Evolutionary conservation across 2,113 vertebrate genomes (phyloP).

Genomic region (Sebastes fasciatus): DNA sequence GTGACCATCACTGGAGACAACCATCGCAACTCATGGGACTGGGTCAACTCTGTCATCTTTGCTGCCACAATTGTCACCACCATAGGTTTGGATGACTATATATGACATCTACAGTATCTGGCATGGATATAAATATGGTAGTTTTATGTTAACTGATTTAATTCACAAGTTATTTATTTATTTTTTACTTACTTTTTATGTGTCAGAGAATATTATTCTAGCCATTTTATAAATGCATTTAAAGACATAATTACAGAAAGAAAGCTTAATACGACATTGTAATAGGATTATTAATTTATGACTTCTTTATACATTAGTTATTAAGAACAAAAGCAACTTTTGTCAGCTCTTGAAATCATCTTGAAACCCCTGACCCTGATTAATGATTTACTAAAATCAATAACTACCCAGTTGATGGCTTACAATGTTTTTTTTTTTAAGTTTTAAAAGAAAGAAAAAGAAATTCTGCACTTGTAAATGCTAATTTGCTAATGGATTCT

Average conservation of each 20-base stretch:
- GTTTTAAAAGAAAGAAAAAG: neutral
- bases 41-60: conserved; percentile 95
- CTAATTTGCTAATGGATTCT: neutral
- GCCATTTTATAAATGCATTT: neutral
- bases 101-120: neutral
- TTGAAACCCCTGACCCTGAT: neutral
- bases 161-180: neutral
- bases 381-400: neutral
- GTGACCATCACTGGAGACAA: conserved; percentile 92
- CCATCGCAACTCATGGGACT: conserved; percentile 93
- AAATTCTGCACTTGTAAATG: neutral
- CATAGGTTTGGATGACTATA: conserved; percentile 84
- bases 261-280: neutral
- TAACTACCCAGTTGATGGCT: neutral
- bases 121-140: neutral
- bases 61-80: conserved; percentile 97
- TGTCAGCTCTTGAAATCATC: neutral
- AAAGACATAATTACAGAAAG: neutral
- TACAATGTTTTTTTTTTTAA: neutral
- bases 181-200: neutral
- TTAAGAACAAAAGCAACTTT: neutral
- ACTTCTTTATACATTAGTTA: neutral
- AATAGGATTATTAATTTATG: neutral
- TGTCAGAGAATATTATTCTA: neutral
- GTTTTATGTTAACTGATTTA: neutral